A percentile compares a stretch with the other conserved stretches of the same genome.
Conservation (phyloP, 2,113 vertebrate genomes). For the Gymnobelideus leadbeateri region DNA sequence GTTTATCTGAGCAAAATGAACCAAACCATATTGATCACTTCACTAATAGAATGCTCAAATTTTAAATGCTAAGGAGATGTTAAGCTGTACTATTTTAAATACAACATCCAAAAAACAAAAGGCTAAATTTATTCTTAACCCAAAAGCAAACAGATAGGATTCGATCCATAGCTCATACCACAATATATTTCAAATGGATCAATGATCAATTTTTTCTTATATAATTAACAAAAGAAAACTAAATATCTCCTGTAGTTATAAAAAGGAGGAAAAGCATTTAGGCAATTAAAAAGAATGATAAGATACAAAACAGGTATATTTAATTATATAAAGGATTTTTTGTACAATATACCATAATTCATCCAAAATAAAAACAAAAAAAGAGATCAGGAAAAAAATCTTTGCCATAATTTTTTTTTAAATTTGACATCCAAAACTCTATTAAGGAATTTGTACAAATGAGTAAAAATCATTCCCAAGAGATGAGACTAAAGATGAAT, state of each 20-base stretch:
- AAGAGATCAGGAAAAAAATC: not conserved
- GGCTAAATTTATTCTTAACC: not conserved
- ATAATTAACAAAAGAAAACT: not conserved
- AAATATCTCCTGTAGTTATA: not conserved
- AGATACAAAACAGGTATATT: not conserved
- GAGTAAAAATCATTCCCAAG: not conserved
- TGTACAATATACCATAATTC: not conserved
- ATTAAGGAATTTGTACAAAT: not conserved
- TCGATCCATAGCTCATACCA: not conserved
- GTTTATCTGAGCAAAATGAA: constrained; percentile 88
- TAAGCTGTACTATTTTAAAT: not conserved
- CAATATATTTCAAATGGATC: not conserved
- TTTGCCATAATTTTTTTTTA: not conserved
- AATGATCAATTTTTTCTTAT: not conserved
- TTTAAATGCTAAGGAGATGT: not conserved
- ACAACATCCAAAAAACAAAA: not conserved
- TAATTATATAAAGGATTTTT: not conserved
- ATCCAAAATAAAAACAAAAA: not conserved
- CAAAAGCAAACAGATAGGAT: not conserved
- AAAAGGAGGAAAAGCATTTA: not conserved
- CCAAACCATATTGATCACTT: constrained; percentile 33
- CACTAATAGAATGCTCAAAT: not conserved
- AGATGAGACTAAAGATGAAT: not conserved
- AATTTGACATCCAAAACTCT: not conserved
- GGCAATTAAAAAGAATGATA: not conserved